These are phyloP conservation scores for Brachyhypopomus occidentalis DNA, from an alignment of 2,113 vertebrate genomes.

Conservation along the genomic window DNA sequence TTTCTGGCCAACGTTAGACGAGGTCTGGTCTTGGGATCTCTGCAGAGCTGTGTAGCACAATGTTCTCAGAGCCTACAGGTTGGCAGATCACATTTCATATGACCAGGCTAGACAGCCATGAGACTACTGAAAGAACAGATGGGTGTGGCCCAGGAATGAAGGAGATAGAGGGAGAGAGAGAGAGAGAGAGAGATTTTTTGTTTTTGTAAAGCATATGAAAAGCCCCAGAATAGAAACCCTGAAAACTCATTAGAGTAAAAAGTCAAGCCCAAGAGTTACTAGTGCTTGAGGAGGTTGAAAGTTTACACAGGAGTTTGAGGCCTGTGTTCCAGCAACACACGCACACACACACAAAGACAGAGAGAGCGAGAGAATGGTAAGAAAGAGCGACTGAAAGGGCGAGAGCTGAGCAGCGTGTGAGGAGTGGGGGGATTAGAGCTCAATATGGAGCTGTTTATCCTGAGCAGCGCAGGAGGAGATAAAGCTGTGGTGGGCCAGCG, in stretches of 20 bases:
- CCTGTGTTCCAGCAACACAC: neutral
- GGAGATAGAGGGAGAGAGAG: neutral
- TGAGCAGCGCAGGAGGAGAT: conserved; percentile 70
- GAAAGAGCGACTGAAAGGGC: conserved; percentile 33
- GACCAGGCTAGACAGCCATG: neutral
- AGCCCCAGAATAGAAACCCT: neutral
- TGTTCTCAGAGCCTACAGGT: neutral
- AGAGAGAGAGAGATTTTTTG: neutral
- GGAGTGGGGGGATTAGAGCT: conserved; percentile 66
- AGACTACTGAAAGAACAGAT: neutral
- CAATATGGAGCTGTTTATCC: conserved; percentile 76
- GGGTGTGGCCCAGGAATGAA: neutral
- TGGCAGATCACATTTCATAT: neutral
- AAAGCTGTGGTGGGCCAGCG: conserved; percentile 66
- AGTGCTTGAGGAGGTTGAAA: neutral
- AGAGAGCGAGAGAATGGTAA: conserved; percentile 37
- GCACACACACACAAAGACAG: neutral
- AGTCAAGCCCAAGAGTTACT: neutral
- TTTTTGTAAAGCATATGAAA: conserved; percentile 8
- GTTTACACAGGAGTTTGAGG: neutral
- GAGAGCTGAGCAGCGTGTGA: conserved; percentile 17
- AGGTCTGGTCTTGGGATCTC: neutral
- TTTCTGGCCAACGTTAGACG: too few relatives aligned
- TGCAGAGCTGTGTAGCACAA: neutral
- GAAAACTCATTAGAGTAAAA: neutral